Base-by-base conservation (phyloP, 2,113 vertebrate species). In the Eolophus roseicapilla region DNA sequence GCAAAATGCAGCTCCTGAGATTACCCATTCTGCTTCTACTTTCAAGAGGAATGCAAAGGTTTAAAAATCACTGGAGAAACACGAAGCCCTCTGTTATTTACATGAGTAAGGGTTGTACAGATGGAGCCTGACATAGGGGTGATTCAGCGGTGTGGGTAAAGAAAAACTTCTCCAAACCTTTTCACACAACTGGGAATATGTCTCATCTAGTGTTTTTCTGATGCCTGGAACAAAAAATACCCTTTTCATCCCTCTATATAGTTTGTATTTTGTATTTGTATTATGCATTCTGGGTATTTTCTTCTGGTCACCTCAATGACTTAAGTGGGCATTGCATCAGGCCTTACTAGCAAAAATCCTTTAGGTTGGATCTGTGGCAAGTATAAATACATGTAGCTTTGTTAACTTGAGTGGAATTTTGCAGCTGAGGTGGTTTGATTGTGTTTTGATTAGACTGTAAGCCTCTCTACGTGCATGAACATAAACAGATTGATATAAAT, bases 91-190 rank as follows among this genome's bases (percentile, higher is more conserved):
- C 11, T 46, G 60, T 57, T 92, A 50, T 68, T 90, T 82, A 65
- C 37, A 39, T 60, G 65, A 93, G 43, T 59, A 85, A 93, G 52
- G 31, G 39, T 69, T 70, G 33, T 79, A 41, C 43, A 92, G 79
- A 57, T 90, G 80, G 63, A 88, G 41, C 15, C 46, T 77, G 76
- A 63, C 76, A 83, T n/a, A 67, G 80, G 44, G 68, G 59, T 88
- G 63, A 88, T 86, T 85, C 80, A 62, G 62, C 59, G 37, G 29
- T 63, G 64, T 77, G 82, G 46, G 39, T 90, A 83, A 83, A 79
- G 24, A 92, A 37, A 88, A 90, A 77, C 43, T 77, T 88, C 60
- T 88, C 82, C 76, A 92, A 82, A 67, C n/a, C 47, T 80, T 92
- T 93, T 77, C 1, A 7, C 25, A 44, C 39, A 78, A 39, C 31